These are phyloP conservation scores for Tinea trinotella DNA, from an alignment of 2,888 invertebrate genomes.

Conservation along the genomic window DNA sequence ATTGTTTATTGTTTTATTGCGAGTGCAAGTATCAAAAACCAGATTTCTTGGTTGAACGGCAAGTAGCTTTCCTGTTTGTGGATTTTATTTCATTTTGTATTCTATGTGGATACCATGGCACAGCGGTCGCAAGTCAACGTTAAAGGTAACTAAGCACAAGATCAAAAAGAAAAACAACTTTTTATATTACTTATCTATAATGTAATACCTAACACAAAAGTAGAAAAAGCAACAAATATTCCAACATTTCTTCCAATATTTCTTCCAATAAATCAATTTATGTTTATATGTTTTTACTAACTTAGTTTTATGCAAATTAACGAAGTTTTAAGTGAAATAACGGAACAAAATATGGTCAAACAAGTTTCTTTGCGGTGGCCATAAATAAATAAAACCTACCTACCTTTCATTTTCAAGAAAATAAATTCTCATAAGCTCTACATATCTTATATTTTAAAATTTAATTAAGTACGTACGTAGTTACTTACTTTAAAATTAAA, in stretches of 20 bases:
- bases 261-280: too few species aligned
- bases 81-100: slow-evolving; percentile 26
- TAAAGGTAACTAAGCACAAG: slow-evolving; percentile 12
- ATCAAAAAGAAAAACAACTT: too few species aligned
- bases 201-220: too few species aligned
- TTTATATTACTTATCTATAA: too few species aligned
- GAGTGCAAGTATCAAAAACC: slow-evolving; percentile 33
- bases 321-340: background rate
- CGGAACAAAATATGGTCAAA: slow-evolving; percentile 1
- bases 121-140: slow-evolving; percentile 13
- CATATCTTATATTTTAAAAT: too few species aligned
- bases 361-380: slow-evolving; percentile 4
- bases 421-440: too few species aligned
- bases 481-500: too few species aligned
- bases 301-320: background rate
- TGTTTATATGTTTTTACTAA: too few species aligned
- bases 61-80: slow-evolving; percentile 36
- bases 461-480: too few species aligned
- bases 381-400: background rate
- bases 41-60: slow-evolving; percentile 44
- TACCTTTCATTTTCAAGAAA: too few species aligned
- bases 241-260: too few species aligned
- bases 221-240: too few species aligned
- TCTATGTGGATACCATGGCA: slow-evolving; percentile 17
- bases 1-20: background rate